Conservation (phyloP, 2,113 vertebrate species). For the Xenopus borealis region DNA sequence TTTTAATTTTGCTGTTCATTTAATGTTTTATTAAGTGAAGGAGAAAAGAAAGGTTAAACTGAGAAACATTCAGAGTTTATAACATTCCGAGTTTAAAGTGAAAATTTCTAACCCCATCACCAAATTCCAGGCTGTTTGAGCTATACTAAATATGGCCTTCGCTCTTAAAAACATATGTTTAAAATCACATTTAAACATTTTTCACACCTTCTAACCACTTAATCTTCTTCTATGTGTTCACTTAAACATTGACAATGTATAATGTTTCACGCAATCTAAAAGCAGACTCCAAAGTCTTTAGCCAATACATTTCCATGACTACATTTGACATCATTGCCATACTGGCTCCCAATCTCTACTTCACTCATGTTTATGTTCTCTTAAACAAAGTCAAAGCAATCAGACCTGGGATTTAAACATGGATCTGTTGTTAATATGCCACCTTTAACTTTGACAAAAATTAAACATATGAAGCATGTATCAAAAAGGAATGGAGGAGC, state of each 20-base stretch:
- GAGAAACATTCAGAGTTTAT: too few species aligned
- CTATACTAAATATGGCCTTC: constrained; percentile 18
- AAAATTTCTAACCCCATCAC: too few species aligned
- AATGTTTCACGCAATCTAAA: constrained; percentile 35
- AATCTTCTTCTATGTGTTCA: constrained; percentile 40
- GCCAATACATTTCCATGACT: constrained; percentile 25
- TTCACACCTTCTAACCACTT: constrained; percentile 40
- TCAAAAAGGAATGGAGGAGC: too few species aligned
- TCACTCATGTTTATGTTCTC: background rate
- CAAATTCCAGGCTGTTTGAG: background rate
- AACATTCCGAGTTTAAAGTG: too few species aligned
- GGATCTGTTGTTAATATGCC: too few species aligned
- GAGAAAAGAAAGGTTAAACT: too few species aligned
- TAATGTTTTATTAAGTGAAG: too few species aligned
- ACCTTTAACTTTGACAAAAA: too few species aligned
- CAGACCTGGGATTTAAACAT: too few species aligned
- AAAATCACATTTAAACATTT: constrained; percentile 34
- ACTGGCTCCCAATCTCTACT: background rate
- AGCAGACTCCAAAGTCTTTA: constrained; percentile 24
- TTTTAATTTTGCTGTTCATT: too few species aligned
- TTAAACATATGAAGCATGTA: too few species aligned
- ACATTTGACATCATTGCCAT: background rate
- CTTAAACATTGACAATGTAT: constrained; percentile 34
- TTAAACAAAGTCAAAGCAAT: too few species aligned
- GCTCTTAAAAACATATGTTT: constrained; percentile 31